Base-by-base conservation (phyloP, 1,140 invertebrate genomes). In the Solenopsis fugax region DNA sequence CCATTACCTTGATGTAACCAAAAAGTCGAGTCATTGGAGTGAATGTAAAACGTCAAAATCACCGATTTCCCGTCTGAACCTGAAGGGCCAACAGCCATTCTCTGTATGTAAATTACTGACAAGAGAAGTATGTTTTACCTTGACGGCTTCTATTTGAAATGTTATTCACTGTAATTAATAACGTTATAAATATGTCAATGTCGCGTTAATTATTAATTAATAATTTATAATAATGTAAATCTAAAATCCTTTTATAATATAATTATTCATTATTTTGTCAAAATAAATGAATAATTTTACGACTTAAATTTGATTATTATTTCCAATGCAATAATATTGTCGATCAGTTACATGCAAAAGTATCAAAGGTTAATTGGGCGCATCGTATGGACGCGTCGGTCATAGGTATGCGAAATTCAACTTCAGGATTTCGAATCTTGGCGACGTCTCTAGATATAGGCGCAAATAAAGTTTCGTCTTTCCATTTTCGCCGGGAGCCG, bases 1-100 rank as follows among this genome's bases (percentile, higher is more conserved):
- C 92, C 93, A 95, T 95, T 95, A 95, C 92, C 67, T 90, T 94
- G 94, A 95, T 95, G 92, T 91, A 92, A 92, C 29, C 88, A 92
- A 94, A 94, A 91, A 91, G 89, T 89, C 91, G 92, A 94, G 93
- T 94, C 93, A 94, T 92, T 89, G 88, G 85, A 75, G 94, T 88
- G 92, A 93, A 91, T 86, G 89, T 92, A 86, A 87, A 87, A 87
- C 87, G 88, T 87, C 87, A 88, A 85, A 65, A 71, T 58, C 48
- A 10, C 37, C 80, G 77, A 88, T 75, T 58, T 54, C 86, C 77
- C 72, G 71, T 60, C 77, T 69, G 37, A 54, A n/a, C 24, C 65
- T 12, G 52, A 72, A 72, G 10, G 21, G 41, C 37, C 37, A 85
- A 45, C 12, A 34, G 5, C 52, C 52, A 9, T 9, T 24, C 54